Conservation (phyloP, 2,113 vertebrate species). For the Mastomys natalensis region DNA sequence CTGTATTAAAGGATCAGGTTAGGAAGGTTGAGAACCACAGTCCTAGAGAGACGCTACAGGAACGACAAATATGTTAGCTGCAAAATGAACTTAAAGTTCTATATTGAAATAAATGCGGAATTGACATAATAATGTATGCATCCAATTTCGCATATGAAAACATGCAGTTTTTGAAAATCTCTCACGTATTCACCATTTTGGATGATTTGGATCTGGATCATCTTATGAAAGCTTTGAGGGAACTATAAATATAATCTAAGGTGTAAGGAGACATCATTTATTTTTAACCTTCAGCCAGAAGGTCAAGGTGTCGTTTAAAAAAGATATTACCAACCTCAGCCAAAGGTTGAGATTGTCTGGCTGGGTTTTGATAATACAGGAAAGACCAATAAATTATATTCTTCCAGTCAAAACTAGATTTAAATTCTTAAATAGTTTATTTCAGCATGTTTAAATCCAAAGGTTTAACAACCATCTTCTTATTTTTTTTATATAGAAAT, state of each 20-base stretch:
- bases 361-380: slow-evolving; percentile 45
- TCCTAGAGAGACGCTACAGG: background rate
- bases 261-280: slow-evolving; percentile 67
- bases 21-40: background rate
- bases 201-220: background rate
- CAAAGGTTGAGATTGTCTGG: background rate
- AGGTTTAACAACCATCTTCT: slow-evolving; percentile 10
- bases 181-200: background rate
- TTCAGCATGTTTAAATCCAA: slow-evolving; percentile 3
- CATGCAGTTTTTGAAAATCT: slow-evolving; percentile 61
- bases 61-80: slow-evolving; percentile 32
- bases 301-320: slow-evolving; percentile 58
- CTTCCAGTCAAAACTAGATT: slow-evolving; percentile 36
- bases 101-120: slow-evolving; percentile 50
- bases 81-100: slow-evolving; percentile 20
- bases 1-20: background rate
- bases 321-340: background rate
- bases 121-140: slow-evolving; percentile 72
- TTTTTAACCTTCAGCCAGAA: slow-evolving; percentile 61
- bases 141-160: slow-evolving; percentile 60
- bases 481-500: background rate
- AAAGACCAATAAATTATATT: slow-evolving; percentile 51
- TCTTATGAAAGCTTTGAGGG: slow-evolving; percentile 54
- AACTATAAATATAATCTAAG: slow-evolving; percentile 48
- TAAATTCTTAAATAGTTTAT: slow-evolving; percentile 53